Percentiles rank a stretch among this genome's conserved stretches.
Conservation (phyloP, 2,888 invertebrate genomes). For the Camponotus fellah region DNA sequence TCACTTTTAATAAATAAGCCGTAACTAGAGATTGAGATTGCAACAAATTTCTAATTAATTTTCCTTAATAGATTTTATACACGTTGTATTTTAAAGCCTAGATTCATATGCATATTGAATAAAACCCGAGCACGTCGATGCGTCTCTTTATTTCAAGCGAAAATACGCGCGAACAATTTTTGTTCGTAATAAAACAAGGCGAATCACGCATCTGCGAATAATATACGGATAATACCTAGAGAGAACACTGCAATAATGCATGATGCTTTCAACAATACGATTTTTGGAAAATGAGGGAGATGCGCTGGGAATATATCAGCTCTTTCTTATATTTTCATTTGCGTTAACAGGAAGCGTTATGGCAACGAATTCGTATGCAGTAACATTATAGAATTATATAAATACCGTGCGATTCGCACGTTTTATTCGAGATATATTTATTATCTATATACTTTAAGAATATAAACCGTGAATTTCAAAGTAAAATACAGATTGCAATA, state of each 20-base stretch:
- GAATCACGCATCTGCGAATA: slow-evolving; percentile 18
- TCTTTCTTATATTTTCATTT: slow-evolving; percentile 45
- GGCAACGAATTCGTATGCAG: slow-evolving; percentile 20
- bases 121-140: neutral
- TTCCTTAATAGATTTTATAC: neutral
- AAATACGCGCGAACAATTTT: neutral
- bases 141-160: slow-evolving; percentile 4
- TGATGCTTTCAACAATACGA: slow-evolving; percentile 44
- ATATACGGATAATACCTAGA: slow-evolving; percentile 21
- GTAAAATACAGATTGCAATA: neutral
- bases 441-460: neutral
- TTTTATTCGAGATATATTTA: neutral
- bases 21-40: neutral
- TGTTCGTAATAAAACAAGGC: neutral
- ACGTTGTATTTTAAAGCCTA: neutral
- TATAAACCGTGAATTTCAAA: neutral
- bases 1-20: neutral
- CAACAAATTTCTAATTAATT: neutral
- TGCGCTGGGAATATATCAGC: slow-evolving; percentile 9
- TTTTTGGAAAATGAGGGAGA: slow-evolving; percentile 37
- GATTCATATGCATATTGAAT: neutral
- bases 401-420: slow-evolving; percentile 5
- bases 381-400: slow-evolving; percentile 4
- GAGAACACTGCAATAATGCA: slow-evolving; percentile 44
- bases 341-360: slow-evolving; percentile 34